Evolutionary conservation across 2,888 invertebrate species (phyloP), one percentile per base, ranked within the genome.

Genomic region (Cepaea hortensis): DNA sequence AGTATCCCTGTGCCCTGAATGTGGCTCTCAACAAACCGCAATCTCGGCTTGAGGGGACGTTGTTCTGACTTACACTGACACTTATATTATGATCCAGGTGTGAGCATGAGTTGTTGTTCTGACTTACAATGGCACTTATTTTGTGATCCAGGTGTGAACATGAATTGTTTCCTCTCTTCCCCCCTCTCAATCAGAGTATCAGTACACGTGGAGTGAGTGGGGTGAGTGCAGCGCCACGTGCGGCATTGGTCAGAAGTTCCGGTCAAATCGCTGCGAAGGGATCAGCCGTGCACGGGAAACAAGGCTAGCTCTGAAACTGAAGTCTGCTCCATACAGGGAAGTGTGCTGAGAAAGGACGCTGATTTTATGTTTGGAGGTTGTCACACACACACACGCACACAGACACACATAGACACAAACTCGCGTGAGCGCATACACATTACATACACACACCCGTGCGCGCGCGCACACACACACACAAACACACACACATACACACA

Each of bases 141-240:
- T 55, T 9, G 55, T 55, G 11, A 55, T 55, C 55, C 55, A 55
- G 7, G 55, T 55, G 55, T 55, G 55, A 55, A 9, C 6, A 6
- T 11, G 55, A 9, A 55, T 55, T 55, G 55, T 6, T 73, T 50
- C 11, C 13, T 50, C 35, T 62, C 11, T 23, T 23, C 7, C 81
- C 35, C 55, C 50, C 18, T 46, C 35, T 48, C 81, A 50, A 35
- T 11, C 50, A 77, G 77, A 77, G 11, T 77, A 77, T 55, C 18
- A 68, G n/a, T 84, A 84, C 65, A 20, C 80, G n/a, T 87, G 87
- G 81, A 85, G 85, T 15, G 84, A 82, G 15, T 99, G 98, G 98
- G 96, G 97, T 2, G 96, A 97, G 1, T 99, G 99, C 95, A 97
- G 97, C 91, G 97, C 97, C 0, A 96, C 97, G 0, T 98, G 99